Conservation (phyloP, 2,113 vertebrate genomes). For the Elaphurus davidianus region DNA sequence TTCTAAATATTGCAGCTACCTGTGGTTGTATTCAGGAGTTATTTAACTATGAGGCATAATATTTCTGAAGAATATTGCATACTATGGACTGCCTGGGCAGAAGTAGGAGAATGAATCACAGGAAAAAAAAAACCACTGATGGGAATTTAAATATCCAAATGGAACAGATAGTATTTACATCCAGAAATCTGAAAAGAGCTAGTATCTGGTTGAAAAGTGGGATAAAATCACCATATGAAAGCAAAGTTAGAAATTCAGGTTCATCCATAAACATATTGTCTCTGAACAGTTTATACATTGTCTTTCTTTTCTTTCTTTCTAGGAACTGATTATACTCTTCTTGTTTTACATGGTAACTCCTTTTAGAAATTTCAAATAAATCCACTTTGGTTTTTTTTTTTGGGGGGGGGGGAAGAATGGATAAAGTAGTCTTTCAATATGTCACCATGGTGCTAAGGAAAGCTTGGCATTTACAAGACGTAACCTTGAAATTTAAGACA, state of each 20-base stretch:
- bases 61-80: background rate
- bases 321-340: background rate
- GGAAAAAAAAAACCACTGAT: background rate
- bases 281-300: background rate
- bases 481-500: background rate
- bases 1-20: background rate
- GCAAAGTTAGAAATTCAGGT: background rate
- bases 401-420: fast-evolving
- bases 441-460: background rate
- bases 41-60: background rate
- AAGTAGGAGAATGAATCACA: background rate
- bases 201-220: background rate
- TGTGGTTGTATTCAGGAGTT: background rate
- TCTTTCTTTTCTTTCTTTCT: background rate
- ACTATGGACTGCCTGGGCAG: background rate
- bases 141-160: background rate
- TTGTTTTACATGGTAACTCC: background rate
- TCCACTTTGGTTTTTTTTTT: background rate
- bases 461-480: background rate
- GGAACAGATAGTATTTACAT: background rate
- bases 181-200: background rate
- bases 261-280: background rate
- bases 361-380: background rate
- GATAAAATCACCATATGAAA: background rate
- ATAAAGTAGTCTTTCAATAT: background rate